Percentiles rank a stretch among this genome's conserved stretches.
Conservation (phyloP, 2,113 vertebrate species). For the Columba livia region DNA sequence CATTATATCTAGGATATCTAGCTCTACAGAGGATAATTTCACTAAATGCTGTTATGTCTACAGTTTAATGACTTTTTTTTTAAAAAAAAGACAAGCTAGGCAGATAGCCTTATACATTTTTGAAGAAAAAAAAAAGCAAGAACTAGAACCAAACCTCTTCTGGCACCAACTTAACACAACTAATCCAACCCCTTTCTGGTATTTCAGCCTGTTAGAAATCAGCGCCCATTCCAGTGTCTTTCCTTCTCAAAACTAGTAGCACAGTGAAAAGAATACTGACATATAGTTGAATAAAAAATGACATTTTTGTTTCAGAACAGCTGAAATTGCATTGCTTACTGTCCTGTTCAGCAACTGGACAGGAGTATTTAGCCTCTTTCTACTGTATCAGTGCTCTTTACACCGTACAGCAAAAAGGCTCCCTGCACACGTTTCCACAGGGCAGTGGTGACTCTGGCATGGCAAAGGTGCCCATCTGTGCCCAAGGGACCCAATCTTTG, state of each 20-base stretch:
- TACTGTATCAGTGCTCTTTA: not conserved
- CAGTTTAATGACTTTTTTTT: not conserved
- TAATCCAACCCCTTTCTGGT: not conserved
- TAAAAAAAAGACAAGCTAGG: not conserved
- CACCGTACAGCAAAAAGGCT: not conserved
- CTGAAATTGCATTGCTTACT: not conserved
- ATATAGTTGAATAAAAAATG: not conserved
- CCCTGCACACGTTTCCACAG: not conserved
- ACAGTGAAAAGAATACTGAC: not conserved
- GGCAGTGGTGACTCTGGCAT: accelerated
- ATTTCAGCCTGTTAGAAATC: not conserved
- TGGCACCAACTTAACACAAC: not conserved
- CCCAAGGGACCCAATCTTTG: accelerated
- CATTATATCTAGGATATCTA: not conserved
- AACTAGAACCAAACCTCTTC: not conserved
- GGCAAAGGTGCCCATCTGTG: accelerated
- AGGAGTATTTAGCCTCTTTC: not conserved
- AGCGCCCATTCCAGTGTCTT: not conserved
- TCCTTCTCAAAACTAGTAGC: not conserved
- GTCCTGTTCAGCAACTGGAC: not conserved
- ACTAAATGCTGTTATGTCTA: not conserved
- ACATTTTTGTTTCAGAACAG: not conserved
- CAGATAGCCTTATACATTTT: not conserved
- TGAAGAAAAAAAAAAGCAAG: not conserved
- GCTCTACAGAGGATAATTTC: not conserved